These are phyloP conservation scores for Lagodon rhomboides DNA, from an alignment of 2,797 vertebrate species.

Conservation along the genomic window DNA sequence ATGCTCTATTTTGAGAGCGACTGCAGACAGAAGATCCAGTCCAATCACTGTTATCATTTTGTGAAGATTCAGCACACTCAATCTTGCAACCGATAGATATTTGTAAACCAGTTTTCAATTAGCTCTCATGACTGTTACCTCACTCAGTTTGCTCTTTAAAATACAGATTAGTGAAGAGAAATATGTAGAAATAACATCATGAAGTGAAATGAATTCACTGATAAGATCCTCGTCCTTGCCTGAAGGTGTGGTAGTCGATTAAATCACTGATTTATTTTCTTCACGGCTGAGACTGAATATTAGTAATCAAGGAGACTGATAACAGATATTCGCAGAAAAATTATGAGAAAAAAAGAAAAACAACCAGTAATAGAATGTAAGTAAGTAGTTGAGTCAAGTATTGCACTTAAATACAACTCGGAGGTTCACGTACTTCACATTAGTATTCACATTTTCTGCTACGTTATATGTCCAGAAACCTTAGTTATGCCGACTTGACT, in stretches of 20 bases:
- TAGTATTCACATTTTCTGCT: too few relatives aligned
- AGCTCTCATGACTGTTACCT: conserved; percentile 14
- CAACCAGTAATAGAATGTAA: too few relatives aligned
- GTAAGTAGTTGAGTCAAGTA: too few relatives aligned
- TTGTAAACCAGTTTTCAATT: conserved; percentile 23
- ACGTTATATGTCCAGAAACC: too few relatives aligned
- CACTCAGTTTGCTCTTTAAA: too few relatives aligned
- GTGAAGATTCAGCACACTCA: conserved; percentile 6
- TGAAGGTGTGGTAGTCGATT: neutral
- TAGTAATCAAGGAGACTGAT: too few relatives aligned
- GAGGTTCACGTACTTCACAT: neutral
- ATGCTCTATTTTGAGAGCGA: conserved; percentile 55
- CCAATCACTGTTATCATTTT: neutral
- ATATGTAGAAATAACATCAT: neutral
- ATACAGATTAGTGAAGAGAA: too few relatives aligned
- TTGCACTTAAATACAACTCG: too few relatives aligned
- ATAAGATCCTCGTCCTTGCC: neutral
- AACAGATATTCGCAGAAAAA: too few relatives aligned
- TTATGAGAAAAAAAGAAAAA: too few relatives aligned
- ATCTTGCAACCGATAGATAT: conserved; percentile 28
- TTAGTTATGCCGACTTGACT: too few relatives aligned
- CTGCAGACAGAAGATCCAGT: conserved; percentile 5
- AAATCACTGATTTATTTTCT: neutral
- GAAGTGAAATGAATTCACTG: conserved; percentile 7
- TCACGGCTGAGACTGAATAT: too few relatives aligned